Evolutionary conservation across 2,797 vertebrate species (phyloP).

Genomic region (Oryzias sinensis): DNA sequence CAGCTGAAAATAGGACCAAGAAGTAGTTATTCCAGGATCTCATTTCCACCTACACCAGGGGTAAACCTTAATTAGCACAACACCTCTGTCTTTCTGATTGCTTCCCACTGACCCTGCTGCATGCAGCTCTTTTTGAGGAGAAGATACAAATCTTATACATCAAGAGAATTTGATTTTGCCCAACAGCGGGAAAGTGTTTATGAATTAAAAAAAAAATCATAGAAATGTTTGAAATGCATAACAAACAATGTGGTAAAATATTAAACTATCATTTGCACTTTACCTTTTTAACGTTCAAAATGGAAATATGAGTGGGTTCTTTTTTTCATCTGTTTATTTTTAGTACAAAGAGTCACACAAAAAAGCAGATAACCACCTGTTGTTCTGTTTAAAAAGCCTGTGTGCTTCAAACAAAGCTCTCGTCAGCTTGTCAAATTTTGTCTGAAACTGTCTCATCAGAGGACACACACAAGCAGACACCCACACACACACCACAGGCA

Average conservation of each 20-base stretch:
- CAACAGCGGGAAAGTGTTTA: too few relatives aligned
- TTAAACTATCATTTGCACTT: not conserved
- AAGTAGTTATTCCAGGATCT: constrained; percentile 72
- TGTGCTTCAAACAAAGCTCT: not conserved
- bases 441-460: not conserved
- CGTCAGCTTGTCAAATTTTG: not conserved
- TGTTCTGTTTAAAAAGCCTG: not conserved
- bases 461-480: too few relatives aligned
- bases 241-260: not conserved
- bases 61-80: constrained; percentile 68
- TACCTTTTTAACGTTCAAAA: not conserved
- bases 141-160: not conserved
- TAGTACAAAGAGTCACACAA: not conserved
- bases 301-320: not conserved
- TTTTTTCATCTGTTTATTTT: not conserved
- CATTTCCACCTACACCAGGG: constrained; percentile 72
- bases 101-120: constrained; percentile 27
- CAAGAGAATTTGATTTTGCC: too few relatives aligned
- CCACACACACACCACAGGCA: too few relatives aligned
- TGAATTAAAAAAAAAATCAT: too few relatives aligned
- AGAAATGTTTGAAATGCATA: not conserved
- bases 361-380: not conserved
- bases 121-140: not conserved
- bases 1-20: constrained; percentile 76
- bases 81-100: constrained; percentile 42